A percentile compares a stretch with the other conserved stretches of the same genome.
Conservation (phyloP, 2,113 vertebrate species). For the Sinocyclocheilus rhinocerous region DNA sequence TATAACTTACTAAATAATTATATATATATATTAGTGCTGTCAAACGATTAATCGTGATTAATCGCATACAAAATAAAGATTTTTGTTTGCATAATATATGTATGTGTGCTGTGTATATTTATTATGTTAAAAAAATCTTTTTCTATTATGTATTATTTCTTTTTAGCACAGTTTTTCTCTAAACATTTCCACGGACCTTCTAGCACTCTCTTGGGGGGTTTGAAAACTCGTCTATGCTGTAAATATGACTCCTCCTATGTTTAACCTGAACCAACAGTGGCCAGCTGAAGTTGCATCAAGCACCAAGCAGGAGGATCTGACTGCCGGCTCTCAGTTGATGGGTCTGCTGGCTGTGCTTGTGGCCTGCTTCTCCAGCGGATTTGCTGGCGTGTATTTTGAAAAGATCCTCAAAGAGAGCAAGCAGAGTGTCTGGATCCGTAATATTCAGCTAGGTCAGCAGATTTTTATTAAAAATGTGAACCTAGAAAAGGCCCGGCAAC, state of each 20-base stretch:
- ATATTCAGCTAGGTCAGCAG: constrained; percentile 92
- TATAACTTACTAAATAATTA: no score
- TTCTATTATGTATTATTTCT: not conserved
- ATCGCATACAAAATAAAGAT: no score
- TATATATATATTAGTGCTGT: no score
- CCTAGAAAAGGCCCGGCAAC: not conserved
- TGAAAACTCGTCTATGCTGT: not conserved
- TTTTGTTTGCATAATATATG: no score
- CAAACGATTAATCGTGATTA: no score
- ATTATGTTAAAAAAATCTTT: no score
- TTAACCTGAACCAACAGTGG: constrained; percentile 78
- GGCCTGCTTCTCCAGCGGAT: constrained; percentile 95
- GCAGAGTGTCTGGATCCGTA: constrained; percentile 96
- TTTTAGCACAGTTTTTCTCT: not conserved
- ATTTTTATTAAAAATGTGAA: not conserved
- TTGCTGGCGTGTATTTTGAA: constrained; percentile 66
- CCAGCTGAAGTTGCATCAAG: constrained; percentile 79
- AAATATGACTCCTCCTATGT: constrained; percentile 21
- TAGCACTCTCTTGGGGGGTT: not conserved
- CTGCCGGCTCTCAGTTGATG: constrained; percentile 85
- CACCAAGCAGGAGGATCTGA: constrained; percentile 73
- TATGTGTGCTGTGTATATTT: no score
- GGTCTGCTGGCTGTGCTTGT: constrained; percentile 89
- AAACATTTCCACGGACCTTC: not conserved
- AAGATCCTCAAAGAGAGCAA: constrained; percentile 59